Evolutionary conservation across 2,797 vertebrate species (phyloP), one percentile per base, ranked within the genome.

Genomic region (Erethizon dorsatum): DNA sequence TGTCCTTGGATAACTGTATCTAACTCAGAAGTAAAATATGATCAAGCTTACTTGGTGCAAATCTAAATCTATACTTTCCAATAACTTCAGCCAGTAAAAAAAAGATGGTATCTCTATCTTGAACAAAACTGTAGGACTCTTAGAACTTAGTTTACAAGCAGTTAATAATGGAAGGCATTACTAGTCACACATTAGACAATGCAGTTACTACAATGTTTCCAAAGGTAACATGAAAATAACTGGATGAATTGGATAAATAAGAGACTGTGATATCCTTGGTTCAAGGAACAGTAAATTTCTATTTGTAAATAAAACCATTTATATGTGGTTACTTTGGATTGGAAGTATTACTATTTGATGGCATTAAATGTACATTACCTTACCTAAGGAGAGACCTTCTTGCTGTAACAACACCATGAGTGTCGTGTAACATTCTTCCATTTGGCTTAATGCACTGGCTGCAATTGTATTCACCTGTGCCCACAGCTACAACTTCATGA

Each of bases 371-470:
- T 1, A 78, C 3, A 3, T 63, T 31, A 2, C 61, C 97, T 91
- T 88, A 99, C 99, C 99, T 99, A 95, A 99, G 99, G 0, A 99
- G 98, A 50, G 99, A 99, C n/a, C 99, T 99, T 93, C 99, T 98
- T 20, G 99, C 99, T 8, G 98, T 98, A 7, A 99, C 99, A 3
- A 99, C 96, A 31, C 99, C 99, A 4, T 99, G 99, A 1, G 99
- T 99, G 94, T 99, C 99, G 0, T 99, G 99, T 37, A 99, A 73
- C 77, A 99, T 97, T 57, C 99, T 98, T 37, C 99, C 99, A 41
- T 98, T 98, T 0, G 97, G 96, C 0, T 99, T 98, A 0, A 98
- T 73, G 24, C 93, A 97, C 69, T 98, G 98, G 94, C 98, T 99
- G 83, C 99, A 99, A 82, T 99, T 99, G 90, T 97, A 99, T 71